A percentile compares a stretch with the other conserved stretches of the same genome.
phyloP scores from a whole-genome alignment of 2,113 vertebrate species.

The Tautogolabrus adspersus region DNA sequence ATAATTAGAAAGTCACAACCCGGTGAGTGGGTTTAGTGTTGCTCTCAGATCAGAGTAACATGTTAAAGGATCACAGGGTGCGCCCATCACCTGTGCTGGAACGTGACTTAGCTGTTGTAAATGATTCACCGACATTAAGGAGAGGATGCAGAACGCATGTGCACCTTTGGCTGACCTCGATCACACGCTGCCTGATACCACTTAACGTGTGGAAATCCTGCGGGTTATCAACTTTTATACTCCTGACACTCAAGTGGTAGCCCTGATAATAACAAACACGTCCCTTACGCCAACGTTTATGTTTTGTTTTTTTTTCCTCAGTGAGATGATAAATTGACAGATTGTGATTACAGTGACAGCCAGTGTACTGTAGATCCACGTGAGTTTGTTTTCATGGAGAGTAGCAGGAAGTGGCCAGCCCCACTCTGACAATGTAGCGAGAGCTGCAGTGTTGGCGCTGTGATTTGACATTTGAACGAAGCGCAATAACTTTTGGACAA shows the following conservation, averaged over 20 bases:
- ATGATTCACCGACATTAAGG: slow-evolving; percentile 71
- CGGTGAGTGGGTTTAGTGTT: slow-evolving; percentile 23
- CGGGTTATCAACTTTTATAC: slow-evolving; percentile 38
- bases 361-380: slow-evolving; percentile 69
- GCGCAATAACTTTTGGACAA: background rate
- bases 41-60: slow-evolving; percentile 16
- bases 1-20: slow-evolving; percentile 31
- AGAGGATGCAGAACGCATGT: slow-evolving; percentile 40
- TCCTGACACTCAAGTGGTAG: background rate
- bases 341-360: slow-evolving; percentile 40
- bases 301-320: background rate
- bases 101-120: slow-evolving; percentile 77
- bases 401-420: slow-evolving; percentile 73
- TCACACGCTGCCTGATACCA: slow-evolving; percentile 44
- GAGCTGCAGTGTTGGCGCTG: background rate
- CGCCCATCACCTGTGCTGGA: slow-evolving; percentile 74
- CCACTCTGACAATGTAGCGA: slow-evolving; percentile 37
- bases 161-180: slow-evolving; percentile 67
- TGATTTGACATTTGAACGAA: slow-evolving; percentile 7
- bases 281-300: background rate
- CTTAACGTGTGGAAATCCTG: slow-evolving; percentile 43
- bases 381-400: slow-evolving; percentile 84
- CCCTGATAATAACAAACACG: slow-evolving; percentile 30
- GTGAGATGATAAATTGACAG: slow-evolving; percentile 2
- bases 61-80: slow-evolving; percentile 33